Percentiles rank a stretch among this genome's conserved stretches.
phyloP scores from a whole-genome alignment of 2,888 invertebrate genomes.

The Andrena marginata region DNA sequence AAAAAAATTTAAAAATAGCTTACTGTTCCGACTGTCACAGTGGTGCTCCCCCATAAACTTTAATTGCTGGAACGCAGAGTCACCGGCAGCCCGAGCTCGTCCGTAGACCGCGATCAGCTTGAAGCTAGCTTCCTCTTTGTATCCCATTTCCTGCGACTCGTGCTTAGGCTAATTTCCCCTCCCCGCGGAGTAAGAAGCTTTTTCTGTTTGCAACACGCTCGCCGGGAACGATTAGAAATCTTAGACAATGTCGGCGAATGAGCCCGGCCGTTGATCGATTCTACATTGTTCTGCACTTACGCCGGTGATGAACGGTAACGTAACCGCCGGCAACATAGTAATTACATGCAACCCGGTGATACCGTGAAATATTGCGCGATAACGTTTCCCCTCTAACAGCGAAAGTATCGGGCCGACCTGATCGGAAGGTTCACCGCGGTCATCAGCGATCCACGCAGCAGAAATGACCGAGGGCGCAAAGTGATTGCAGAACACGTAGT shows the following conservation, averaged over 20 bases:
- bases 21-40: too few species aligned
- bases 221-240: not conserved
- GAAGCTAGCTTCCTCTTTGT: not conserved
- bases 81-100: not conserved
- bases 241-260: slow-evolving; percentile 17
- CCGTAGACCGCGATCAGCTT: not conserved
- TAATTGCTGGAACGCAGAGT: slow-evolving; percentile 7
- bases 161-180: not conserved
- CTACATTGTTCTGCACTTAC: not conserved
- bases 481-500: not conserved
- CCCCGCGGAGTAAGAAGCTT: not conserved
- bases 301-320: slow-evolving; percentile 15
- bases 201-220: not conserved
- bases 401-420: slow-evolving; percentile 22
- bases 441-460: slow-evolving; percentile 25
- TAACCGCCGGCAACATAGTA: slow-evolving; percentile 11
- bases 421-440: slow-evolving; percentile 34
- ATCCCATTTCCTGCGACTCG: slow-evolving; percentile 8
- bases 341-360: slow-evolving; percentile 26
- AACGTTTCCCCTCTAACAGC: slow-evolving; percentile 12
- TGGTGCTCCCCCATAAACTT: too few species aligned
- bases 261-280: slow-evolving; percentile 4
- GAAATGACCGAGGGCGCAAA: slow-evolving; percentile 20
- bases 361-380: slow-evolving; percentile 27
- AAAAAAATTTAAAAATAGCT: too few species aligned